Conservation (phyloP, 2,797 vertebrate species). For the Sebastes reedi region DNA sequence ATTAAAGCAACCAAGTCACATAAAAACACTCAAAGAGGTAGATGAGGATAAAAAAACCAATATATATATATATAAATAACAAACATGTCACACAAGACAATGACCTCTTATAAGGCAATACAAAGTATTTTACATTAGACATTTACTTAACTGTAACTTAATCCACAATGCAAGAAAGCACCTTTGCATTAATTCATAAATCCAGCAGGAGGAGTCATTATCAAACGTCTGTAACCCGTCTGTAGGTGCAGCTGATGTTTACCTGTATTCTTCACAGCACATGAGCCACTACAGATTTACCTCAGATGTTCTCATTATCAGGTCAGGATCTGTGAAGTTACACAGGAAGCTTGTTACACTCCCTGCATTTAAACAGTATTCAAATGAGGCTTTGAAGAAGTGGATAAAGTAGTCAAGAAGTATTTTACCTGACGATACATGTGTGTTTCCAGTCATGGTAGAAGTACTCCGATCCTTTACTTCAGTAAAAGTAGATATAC, state of each 20-base stretch:
- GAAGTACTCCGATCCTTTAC: neutral
- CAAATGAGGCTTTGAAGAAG: neutral
- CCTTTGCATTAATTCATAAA: neutral
- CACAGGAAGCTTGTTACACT: no score
- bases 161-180: neutral
- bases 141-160: neutral
- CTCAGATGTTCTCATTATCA: neutral
- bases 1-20: neutral
- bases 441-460: neutral
- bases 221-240: neutral
- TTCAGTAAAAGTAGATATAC: neutral
- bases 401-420: neutral
- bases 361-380: neutral
- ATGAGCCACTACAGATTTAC: neutral
- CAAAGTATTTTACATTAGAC: neutral
- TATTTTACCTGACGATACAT: neutral
- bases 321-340: neutral
- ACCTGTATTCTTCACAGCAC: neutral
- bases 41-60: neutral
- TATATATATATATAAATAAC: neutral
- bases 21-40: neutral
- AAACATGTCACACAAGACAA: neutral
- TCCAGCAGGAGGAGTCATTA: conserved; percentile 38
- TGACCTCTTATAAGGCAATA: neutral
- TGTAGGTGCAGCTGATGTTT: neutral